These are phyloP conservation scores for Macquaria australasica DNA, from an alignment of 2,113 vertebrate species.

Conservation along the genomic window DNA sequence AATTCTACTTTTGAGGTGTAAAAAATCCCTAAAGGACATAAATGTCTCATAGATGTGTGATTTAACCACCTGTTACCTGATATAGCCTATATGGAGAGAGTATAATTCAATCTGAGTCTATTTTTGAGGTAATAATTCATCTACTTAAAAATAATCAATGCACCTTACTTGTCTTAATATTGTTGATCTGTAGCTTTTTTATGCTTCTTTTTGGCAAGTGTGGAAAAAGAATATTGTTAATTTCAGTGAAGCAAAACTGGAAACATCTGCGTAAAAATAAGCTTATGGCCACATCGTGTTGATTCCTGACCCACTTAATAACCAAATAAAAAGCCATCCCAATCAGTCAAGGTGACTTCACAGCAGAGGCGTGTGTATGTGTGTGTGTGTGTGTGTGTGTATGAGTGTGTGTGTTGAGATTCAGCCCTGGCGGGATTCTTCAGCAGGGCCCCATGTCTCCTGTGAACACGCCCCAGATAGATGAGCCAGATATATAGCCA, in stretches of 20 bases:
- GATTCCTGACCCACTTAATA: conserved; percentile 19
- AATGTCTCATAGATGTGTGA: background rate
- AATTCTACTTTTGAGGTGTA: background rate
- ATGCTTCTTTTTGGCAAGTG: background rate
- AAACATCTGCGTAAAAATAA: background rate
- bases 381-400: conserved; percentile 10
- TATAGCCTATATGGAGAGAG: background rate
- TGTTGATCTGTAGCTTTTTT: background rate
- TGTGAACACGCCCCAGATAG: conserved; percentile 89
- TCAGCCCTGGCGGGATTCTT: conserved; percentile 80
- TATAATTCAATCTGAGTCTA: background rate
- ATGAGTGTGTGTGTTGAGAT: conserved; percentile 50
- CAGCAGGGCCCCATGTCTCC: conserved; percentile 76
- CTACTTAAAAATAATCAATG: background rate
- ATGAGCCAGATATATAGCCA: conserved; percentile 84
- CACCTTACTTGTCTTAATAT: background rate
- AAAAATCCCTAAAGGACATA: background rate
- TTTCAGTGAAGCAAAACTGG: background rate
- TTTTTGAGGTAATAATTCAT: background rate
- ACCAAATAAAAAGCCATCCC: conserved; percentile 32
- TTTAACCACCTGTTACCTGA: background rate
- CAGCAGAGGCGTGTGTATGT: conserved; percentile 27
- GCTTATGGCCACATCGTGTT: background rate
- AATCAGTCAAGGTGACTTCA: conserved; percentile 72
- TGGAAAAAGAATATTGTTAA: background rate